phyloP scores from a whole-genome alignment of 2,888 invertebrate genomes.

The Ormyrus rosae region DNA sequence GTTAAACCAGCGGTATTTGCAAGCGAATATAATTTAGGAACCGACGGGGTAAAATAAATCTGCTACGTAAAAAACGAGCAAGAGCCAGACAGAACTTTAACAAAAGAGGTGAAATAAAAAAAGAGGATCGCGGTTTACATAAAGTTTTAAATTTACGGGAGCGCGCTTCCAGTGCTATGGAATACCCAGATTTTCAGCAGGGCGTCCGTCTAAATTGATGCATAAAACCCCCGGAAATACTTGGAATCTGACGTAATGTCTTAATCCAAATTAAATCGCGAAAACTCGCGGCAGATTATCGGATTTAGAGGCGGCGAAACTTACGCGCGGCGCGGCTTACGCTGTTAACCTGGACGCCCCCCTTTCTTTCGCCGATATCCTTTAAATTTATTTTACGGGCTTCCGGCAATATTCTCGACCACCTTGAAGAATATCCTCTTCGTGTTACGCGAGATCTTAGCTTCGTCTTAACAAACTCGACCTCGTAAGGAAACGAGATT shows the following conservation, averaged over 20 bases:
- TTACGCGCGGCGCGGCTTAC: neutral
- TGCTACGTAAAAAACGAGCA: too few species aligned
- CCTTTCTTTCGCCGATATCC: neutral
- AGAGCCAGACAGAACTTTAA: too few species aligned
- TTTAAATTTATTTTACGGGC: conserved; percentile 18
- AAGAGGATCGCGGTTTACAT: too few species aligned
- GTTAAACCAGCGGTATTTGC: too few species aligned
- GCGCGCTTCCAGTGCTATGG: too few species aligned
- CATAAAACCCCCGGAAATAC: conserved; percentile 14
- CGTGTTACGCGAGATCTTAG: neutral
- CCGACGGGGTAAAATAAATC: too few species aligned
- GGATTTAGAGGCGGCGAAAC: conserved; percentile 11
- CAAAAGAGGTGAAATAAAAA: too few species aligned
- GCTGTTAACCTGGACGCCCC: neutral
- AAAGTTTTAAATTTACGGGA: too few species aligned
- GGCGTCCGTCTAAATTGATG: conserved; percentile 5
- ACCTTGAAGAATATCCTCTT: conserved; percentile 4
- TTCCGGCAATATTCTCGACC: conserved; percentile 18
- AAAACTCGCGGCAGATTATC: neutral
- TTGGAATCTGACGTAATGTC: neutral
- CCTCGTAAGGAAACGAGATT: too few species aligned
- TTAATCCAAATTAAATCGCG: conserved; percentile 2
- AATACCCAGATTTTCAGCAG: too few species aligned
- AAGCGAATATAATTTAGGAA: too few species aligned
- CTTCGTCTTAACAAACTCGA: too few species aligned